Percentiles rank a stretch among this genome's conserved stretches.
Conservation (phyloP, 2,113 vertebrate species). For the Syrrhaptes paradoxus region DNA sequence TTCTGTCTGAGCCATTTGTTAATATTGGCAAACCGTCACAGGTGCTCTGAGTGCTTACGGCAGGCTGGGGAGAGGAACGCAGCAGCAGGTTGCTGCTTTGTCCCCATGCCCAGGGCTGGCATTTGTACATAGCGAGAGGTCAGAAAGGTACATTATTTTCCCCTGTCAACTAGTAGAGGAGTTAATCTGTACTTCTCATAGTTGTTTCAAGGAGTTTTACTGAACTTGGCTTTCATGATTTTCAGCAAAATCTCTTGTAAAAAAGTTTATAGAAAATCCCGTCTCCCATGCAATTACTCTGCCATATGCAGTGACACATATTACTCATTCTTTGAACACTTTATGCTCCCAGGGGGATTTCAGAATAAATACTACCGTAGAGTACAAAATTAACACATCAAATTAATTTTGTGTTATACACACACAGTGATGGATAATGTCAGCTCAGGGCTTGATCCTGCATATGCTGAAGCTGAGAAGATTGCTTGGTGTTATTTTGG, state of each 20-base stretch:
- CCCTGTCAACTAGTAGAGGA: background rate
- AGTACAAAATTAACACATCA: slow-evolving; percentile 10
- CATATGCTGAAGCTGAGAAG: background rate
- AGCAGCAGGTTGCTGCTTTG: background rate
- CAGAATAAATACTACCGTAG: background rate
- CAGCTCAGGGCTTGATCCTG: background rate
- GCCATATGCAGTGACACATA: background rate
- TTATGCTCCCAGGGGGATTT: background rate
- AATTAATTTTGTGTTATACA: slow-evolving; percentile 10
- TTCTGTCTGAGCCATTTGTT: slow-evolving; percentile 38
- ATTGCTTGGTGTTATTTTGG: background rate
- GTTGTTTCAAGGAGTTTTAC: background rate
- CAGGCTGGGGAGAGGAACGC: background rate
- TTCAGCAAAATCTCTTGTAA: background rate
- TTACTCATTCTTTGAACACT: background rate
- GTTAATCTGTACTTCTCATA: background rate
- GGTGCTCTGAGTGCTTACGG: background rate
- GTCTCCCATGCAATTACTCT: background rate
- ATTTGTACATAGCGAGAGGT: background rate
- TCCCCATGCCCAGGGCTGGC: accelerated
- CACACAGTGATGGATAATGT: background rate
- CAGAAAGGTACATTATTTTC: background rate
- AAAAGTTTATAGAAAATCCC: background rate
- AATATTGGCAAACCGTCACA: slow-evolving; percentile 3
- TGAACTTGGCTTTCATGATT: background rate